Evolutionary conservation across 2,888 invertebrate species (phyloP), one percentile per base, ranked within the genome.

Genomic region (Cotesia congregata): DNA sequence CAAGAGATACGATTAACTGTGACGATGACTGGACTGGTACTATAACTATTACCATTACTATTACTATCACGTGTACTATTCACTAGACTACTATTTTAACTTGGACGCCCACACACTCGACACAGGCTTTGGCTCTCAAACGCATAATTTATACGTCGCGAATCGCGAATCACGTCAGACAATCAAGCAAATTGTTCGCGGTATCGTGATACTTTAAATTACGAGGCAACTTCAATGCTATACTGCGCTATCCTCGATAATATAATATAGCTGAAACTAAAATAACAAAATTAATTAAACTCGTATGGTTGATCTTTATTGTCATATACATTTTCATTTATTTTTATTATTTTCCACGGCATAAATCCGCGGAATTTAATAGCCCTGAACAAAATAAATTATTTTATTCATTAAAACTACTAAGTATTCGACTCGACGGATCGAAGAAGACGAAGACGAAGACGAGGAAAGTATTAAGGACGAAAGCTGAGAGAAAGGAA

Each of bases 401-500:
- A 3, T 30, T 30, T 30, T 30, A 30, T 30, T 30, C 30, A 30
- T 30, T 30, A 30, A 30, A 30, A 30, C 30, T 30, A 30, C 30
- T 3, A 30, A 30, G 3, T 30, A 30, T 30, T 30, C 30, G 30
- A 30, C 30, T 30, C 30, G 3, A 30, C 30, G 30, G 30, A 12
- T 50, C 7, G 50, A 50, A 74, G 72, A 71, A 60, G 69, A 73
- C 38, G n/a, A 7, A 76, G 78, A 64, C 50, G 50, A 71, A 59
- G 41, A 73, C 17, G 60, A 62, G 69, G 65, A 61, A 61, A 30
- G 50, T 50, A 50, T 50, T 30, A 50, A 9, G 50, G 12, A 50
- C 7, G 50, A 50, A 12, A 50, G 50, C 7, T 12, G 12, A 50
- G 50, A 50, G 40, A 50, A 30, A 67, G 6, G 39, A 65, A 50